These are phyloP conservation scores for Euborellia annulipes DNA, from an alignment of 1,140 invertebrate genomes.

Conservation along the genomic window DNA sequence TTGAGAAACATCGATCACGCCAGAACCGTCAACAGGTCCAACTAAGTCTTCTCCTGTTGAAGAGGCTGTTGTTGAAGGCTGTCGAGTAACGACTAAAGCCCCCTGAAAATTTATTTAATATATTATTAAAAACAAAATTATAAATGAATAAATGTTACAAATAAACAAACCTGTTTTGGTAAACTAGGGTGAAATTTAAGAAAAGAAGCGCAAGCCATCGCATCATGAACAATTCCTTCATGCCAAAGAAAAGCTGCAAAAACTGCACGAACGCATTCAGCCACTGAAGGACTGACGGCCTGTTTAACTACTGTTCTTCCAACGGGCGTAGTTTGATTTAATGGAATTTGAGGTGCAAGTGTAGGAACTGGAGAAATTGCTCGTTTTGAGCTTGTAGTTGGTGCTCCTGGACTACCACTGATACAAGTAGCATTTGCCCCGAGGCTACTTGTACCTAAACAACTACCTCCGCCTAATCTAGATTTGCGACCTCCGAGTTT, in stretches of 20 bases:
- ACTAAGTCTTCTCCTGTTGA: neutral
- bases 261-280: conserved; percentile 79
- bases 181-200: conserved; percentile 86
- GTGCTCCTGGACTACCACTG: no score
- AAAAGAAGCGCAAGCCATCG: conserved; percentile 92
- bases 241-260: conserved; percentile 96
- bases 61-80: conserved; percentile 13
- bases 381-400: neutral
- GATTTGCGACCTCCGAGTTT: conserved; percentile 35
- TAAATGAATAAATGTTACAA: no score
- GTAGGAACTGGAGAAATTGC: conserved; percentile 6
- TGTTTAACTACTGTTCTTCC: conserved; percentile 38
- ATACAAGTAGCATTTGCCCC: no score
- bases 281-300: conserved; percentile 81
- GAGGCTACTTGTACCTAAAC: no score
- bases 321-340: neutral
- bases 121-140: no score
- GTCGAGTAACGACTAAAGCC: conserved; percentile 49
- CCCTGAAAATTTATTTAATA: no score
- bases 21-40: conserved; percentile 1
- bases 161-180: conserved; percentile 40
- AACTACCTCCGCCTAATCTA: conserved; percentile 11
- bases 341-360: neutral
- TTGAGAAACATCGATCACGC: conserved; percentile 27
- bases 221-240: conserved; percentile 91